Conservation (phyloP, 1,140 invertebrate genomes). For the Acromyrmex charruanus region DNA sequence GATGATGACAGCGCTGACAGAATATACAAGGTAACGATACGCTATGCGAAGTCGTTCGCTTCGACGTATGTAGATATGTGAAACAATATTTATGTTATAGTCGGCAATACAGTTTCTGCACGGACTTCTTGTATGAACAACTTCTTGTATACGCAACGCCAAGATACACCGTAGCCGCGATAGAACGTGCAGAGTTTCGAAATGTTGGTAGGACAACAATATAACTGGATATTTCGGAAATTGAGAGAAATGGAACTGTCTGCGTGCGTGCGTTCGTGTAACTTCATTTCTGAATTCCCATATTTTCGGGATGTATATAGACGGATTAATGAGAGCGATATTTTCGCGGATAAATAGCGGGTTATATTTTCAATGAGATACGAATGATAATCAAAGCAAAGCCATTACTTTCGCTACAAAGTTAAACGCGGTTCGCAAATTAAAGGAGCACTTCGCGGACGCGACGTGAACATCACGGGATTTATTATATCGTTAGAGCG, state of each 20-base stretch:
- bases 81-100: conserved; percentile 59
- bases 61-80: conserved; percentile 29
- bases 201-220: conserved; percentile 47
- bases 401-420: conserved; percentile 52
- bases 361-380: conserved; percentile 48
- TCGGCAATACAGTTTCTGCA: conserved; percentile 30
- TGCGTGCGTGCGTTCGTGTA: conserved; percentile 6
- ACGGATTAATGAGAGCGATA: conserved; percentile 28
- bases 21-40: conserved; percentile 32
- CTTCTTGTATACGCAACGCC: conserved; percentile 31
- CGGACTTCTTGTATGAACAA: conserved; percentile 54
- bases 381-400: conserved; percentile 50
- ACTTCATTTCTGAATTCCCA: conserved; percentile 37
- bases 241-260: conserved; percentile 48
- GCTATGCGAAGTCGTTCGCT: conserved; percentile 32
- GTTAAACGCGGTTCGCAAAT: conserved; percentile 61
- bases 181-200: conserved; percentile 57
- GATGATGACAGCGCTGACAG: conserved; percentile 32
- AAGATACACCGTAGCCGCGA: conserved; percentile 39
- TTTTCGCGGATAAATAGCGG: conserved; percentile 35
- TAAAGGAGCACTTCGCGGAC: conserved; percentile 60
- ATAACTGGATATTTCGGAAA: conserved; percentile 58
- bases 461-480: conserved; percentile 60
- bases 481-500: conserved; percentile 67
- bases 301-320: background rate